Conservation (phyloP, 2,888 invertebrate species). For the Cepaea hortensis region DNA sequence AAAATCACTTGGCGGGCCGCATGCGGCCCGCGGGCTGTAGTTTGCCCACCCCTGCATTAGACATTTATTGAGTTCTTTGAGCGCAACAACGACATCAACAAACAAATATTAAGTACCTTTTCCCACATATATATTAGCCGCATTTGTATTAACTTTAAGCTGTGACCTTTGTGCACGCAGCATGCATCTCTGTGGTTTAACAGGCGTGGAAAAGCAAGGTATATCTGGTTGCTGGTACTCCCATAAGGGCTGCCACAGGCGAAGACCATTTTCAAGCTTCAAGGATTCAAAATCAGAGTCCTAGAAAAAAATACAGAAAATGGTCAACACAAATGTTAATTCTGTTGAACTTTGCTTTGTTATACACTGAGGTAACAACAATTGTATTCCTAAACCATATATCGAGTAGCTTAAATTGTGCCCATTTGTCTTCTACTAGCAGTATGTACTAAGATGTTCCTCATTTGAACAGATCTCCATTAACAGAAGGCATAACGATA, state of each 20-base stretch:
- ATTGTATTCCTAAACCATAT: not conserved
- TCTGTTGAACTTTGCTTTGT: not conserved
- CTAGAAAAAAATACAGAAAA: not conserved
- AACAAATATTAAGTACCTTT: conserved; percentile 58
- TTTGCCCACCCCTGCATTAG: too few relatives aligned
- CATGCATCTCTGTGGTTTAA: conserved; percentile 83
- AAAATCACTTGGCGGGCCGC: too few relatives aligned
- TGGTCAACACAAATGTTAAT: not conserved
- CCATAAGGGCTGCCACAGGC: conserved; percentile 96
- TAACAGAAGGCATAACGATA: too few relatives aligned
- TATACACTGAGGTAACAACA: not conserved
- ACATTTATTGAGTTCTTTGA: too few relatives aligned
- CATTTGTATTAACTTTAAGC: conserved; percentile 73
- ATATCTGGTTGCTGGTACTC: conserved; percentile 95
- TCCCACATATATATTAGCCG: conserved; percentile 76
- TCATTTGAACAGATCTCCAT: too few relatives aligned
- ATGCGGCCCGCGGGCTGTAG: too few relatives aligned
- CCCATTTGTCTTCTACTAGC: too few relatives aligned
- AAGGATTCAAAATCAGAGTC: conserved; percentile 94
- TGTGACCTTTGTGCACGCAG: conserved; percentile 72
- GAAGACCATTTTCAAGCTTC: conserved; percentile 89
- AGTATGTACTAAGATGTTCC: too few relatives aligned
- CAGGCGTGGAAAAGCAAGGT: conserved; percentile 93
- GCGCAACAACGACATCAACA: too few relatives aligned
- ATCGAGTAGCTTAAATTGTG: too few relatives aligned